Conservation (phyloP, 2,113 vertebrate genomes). For the Xiphophorus maculatus region DNA sequence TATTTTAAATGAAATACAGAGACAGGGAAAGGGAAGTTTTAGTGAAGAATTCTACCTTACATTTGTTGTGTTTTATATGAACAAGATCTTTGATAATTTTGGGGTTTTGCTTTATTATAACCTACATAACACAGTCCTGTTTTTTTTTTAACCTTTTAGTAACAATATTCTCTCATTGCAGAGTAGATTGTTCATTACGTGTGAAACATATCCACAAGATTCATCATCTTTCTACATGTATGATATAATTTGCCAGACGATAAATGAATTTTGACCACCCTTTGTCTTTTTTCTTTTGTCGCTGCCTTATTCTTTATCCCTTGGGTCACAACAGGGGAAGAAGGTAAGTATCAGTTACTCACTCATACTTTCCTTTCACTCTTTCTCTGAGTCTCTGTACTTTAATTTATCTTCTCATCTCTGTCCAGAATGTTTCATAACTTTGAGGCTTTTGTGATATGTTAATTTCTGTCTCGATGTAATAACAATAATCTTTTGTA, state of each 20-base stretch:
- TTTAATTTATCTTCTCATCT: conserved; percentile 57
- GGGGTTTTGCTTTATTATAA: conserved; percentile 10
- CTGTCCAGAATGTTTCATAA: conserved; percentile 27
- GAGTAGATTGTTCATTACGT: conserved; percentile 13
- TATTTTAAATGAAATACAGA: conserved; percentile 56
- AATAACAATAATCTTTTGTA: not conserved
- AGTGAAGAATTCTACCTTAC: conserved; percentile 5
- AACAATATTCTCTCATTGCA: conserved; percentile 1
- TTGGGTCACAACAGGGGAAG: conserved; percentile 69
- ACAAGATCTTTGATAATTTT: not conserved
- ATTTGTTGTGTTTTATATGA: conserved; percentile 16
- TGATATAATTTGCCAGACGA: conserved; percentile 40
- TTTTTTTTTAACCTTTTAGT: not conserved
- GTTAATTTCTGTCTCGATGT: conserved; percentile 6
- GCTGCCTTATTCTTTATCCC: conserved; percentile 34
- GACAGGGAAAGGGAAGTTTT: conserved; percentile 1
- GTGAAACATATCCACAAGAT: conserved; percentile 33
- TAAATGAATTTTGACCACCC: conserved; percentile 43
- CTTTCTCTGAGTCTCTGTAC: conserved; percentile 27
- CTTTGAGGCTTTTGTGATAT: conserved; percentile 10
- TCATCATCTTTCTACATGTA: conserved; percentile 32
- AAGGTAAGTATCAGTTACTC: conserved; percentile 71
- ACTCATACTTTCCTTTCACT: conserved; percentile 9
- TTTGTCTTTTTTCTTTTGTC: conserved; percentile 50
- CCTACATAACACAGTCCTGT: not conserved